phyloP scores from a whole-genome alignment of 1,140 invertebrate genomes.

The Microplitis demolitor region DNA sequence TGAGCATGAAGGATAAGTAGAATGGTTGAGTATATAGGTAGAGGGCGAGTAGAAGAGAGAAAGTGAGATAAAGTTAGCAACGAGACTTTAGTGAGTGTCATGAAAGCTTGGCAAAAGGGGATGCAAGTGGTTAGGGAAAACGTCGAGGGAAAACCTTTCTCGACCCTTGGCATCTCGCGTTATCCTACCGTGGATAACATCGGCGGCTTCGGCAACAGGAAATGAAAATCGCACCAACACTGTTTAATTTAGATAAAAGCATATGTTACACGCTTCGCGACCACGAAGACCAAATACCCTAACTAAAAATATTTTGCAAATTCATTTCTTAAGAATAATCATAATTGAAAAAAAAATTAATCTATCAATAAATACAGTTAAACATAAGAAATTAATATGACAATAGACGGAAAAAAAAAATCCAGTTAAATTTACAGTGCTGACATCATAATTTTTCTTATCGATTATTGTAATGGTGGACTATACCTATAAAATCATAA shows the following conservation, averaged over 20 bases:
- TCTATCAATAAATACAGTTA: too few relatives aligned
- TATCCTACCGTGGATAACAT: slow-evolving; percentile 60
- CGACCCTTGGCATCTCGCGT: slow-evolving; percentile 52
- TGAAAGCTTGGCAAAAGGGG: slow-evolving; percentile 3
- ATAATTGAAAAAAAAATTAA: too few relatives aligned
- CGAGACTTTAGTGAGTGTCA: slow-evolving; percentile 6
- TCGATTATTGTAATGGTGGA: too few relatives aligned
- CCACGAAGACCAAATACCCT: neutral
- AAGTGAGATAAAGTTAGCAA: slow-evolving; percentile 19
- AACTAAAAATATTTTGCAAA: neutral
- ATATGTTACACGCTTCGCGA: slow-evolving; percentile 57
- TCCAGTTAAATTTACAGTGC: too few relatives aligned
- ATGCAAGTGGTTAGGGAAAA: slow-evolving; percentile 27
- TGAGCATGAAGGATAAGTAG: slow-evolving; percentile 14
- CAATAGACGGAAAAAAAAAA: too few relatives aligned
- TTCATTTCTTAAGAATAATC: neutral
- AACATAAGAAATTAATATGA: too few relatives aligned
- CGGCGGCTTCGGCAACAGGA: slow-evolving; percentile 58
- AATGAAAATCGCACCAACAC: slow-evolving; percentile 64
- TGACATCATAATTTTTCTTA: too few relatives aligned
- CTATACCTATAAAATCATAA: too few relatives aligned
- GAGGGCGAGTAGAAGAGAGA: neutral
- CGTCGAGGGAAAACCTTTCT: slow-evolving; percentile 45
- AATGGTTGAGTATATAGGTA: neutral
- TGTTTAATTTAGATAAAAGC: slow-evolving; percentile 68